phyloP scores from a whole-genome alignment of 2,797 vertebrate genomes.

The Pteronotus mesoamericanus region DNA sequence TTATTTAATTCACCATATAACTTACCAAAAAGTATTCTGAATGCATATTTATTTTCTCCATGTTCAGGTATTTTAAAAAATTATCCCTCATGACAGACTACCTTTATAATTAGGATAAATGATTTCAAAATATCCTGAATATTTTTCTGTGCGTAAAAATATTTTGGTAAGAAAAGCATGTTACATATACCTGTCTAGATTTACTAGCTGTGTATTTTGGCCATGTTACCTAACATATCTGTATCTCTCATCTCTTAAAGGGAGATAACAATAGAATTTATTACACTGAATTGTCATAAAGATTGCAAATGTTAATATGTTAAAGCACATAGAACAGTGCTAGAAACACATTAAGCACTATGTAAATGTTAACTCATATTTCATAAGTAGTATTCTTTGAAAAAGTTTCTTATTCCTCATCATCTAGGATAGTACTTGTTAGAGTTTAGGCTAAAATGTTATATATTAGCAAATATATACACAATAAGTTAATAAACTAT shows the following conservation, averaged over 20 bases:
- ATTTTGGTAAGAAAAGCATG: neutral
- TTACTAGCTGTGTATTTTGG: neutral
- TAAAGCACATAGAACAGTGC: neutral
- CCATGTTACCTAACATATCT: neutral
- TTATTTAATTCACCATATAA: neutral
- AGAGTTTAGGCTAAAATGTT: neutral
- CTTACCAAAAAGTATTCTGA: neutral
- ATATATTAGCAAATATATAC: neutral
- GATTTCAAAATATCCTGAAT: neutral
- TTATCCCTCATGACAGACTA: neutral
- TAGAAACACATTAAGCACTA: neutral
- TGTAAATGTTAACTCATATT: neutral
- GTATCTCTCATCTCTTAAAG: neutral
- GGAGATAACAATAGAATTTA: neutral
- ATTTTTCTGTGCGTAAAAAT: neutral
- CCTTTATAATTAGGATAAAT: neutral
- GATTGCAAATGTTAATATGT: neutral
- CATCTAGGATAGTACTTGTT: neutral
- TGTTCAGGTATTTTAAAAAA: neutral
- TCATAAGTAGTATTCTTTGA: neutral
- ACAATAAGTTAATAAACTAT: too few relatives aligned
- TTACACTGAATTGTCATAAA: neutral
- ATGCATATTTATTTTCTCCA: neutral
- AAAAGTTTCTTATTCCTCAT: neutral
- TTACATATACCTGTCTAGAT: neutral